Percentiles rank a stretch among this genome's conserved stretches.
These are phyloP conservation scores for Ypsolopha scabrella DNA, from an alignment of 2,888 invertebrate species.

Conservation along the genomic window DNA sequence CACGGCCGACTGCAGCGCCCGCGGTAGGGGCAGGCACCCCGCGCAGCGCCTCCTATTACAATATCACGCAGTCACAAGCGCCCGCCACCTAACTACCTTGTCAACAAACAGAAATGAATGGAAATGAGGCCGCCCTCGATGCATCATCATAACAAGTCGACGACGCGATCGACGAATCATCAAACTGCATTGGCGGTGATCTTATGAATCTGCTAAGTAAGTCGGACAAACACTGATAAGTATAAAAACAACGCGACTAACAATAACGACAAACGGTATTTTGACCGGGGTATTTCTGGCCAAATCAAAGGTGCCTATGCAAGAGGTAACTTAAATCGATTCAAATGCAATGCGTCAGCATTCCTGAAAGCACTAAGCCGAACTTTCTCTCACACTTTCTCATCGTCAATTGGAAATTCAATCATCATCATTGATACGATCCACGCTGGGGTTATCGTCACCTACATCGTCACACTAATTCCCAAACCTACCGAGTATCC, in stretches of 20 bases:
- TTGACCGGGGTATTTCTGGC: no score
- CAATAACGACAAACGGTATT: no score
- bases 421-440: background rate
- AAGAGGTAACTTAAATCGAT: no score
- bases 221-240: no score
- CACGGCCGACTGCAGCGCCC: slow-evolving; percentile 26
- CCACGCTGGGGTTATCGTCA: background rate
- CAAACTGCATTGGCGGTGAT: slow-evolving; percentile 18
- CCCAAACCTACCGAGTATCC: slow-evolving; percentile 10
- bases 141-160: slow-evolving; percentile 10
- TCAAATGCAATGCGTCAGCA: no score
- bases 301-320: no score
- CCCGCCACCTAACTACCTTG: slow-evolving; percentile 38
- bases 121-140: slow-evolving; percentile 41
- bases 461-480: background rate
- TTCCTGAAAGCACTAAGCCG: no score
- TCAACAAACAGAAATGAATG: slow-evolving; percentile 59
- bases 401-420: background rate
- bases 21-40: slow-evolving; percentile 9
- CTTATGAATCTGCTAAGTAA: background rate
- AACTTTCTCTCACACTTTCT: no score
- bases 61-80: slow-evolving; percentile 11
- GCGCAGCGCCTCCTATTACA: no score
- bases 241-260: no score
- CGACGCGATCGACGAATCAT: slow-evolving; percentile 6